Percentiles rank a stretch among this genome's conserved stretches.
Evolutionary conservation across 2,797 vertebrate species (phyloP).

Genomic region (Sarcophilus harrisii): DNA sequence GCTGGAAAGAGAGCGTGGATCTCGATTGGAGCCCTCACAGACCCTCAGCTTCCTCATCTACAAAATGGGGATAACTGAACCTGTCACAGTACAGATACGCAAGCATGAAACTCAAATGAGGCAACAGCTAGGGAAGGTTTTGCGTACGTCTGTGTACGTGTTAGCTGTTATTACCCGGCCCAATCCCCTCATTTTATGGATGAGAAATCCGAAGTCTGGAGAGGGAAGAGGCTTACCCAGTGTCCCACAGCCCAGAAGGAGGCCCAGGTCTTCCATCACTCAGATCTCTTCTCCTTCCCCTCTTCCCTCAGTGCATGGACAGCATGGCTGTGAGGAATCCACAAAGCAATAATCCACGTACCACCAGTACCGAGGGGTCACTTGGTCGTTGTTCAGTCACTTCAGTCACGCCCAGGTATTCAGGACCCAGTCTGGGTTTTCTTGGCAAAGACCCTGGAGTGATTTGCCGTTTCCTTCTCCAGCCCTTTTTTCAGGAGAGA

Average conservation of each 20-base stretch:
- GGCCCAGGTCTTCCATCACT: too few relatives aligned
- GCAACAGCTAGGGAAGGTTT: too few relatives aligned
- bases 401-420: too few relatives aligned
- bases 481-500: neutral
- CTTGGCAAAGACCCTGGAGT: neutral
- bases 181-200: neutral
- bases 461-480: neutral
- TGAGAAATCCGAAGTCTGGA: neutral
- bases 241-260: too few relatives aligned
- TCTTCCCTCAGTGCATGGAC: neutral
- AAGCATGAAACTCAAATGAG: neutral
- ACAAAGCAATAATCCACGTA: neutral
- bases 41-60: neutral
- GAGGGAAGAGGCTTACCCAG: neutral
- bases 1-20: too few relatives aligned
- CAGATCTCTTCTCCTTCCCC: too few relatives aligned
- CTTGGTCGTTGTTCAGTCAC: neutral
- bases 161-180: neutral
- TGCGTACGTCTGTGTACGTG: fast-evolving
- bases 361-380: neutral
- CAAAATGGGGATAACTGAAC: too few relatives aligned
- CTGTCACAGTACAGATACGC: too few relatives aligned
- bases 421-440: neutral
- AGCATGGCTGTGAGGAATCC: too few relatives aligned
- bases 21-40: too few relatives aligned